phyloP scores from a whole-genome alignment of 1,140 invertebrate genomes.

The Caerostris darwini region DNA sequence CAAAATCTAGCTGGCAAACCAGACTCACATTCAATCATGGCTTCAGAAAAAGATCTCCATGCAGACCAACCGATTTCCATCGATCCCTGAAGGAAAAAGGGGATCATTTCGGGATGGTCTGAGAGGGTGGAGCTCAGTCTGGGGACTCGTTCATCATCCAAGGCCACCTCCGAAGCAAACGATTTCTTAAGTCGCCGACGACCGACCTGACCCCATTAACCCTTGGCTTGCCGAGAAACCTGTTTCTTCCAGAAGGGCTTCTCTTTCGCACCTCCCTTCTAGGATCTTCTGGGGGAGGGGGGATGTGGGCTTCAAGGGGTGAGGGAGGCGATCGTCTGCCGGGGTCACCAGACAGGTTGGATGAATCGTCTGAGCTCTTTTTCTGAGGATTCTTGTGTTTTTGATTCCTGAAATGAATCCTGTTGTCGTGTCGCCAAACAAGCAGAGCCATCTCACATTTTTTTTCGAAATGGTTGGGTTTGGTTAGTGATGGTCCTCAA shows the following conservation, averaged over 20 bases:
- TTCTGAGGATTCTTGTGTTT: constrained; percentile 22
- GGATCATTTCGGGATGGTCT: neutral
- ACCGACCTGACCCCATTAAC: constrained; percentile 30
- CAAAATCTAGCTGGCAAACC: no score
- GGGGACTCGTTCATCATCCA: constrained; percentile 24
- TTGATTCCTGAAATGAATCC: neutral
- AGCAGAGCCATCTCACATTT: neutral
- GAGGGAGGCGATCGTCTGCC: neutral
- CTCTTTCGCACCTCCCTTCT: neutral
- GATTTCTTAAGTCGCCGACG: neutral
- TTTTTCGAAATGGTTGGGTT: neutral
- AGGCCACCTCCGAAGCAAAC: neutral
- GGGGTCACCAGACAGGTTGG: constrained; percentile 30
- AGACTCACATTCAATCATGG: no score
- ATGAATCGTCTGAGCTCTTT: neutral
- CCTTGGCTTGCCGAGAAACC: neutral
- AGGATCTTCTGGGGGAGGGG: neutral
- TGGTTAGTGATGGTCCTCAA: neutral
- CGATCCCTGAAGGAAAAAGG: neutral
- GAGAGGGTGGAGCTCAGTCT: neutral
- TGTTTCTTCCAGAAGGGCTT: neutral
- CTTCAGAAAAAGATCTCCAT: no score
- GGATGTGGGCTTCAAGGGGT: neutral
- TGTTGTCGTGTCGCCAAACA: neutral
- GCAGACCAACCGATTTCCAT: neutral